phyloP scores from a whole-genome alignment of 37 sponge, comb jelly and placozoan genomes.

The Lycopodina hypogea region DNA sequence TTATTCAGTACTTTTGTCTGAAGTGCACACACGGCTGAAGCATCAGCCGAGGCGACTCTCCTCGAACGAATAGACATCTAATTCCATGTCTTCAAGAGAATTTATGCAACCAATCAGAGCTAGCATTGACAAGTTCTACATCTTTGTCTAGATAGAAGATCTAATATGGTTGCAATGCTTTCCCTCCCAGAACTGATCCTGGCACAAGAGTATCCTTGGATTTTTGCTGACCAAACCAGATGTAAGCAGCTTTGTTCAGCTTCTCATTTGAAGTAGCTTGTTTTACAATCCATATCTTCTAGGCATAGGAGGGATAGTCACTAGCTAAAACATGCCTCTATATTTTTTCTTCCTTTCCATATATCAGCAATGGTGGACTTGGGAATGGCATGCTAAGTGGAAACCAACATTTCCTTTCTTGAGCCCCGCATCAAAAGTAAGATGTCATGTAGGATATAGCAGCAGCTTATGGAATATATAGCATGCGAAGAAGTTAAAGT shows the following conservation, averaged over 20 bases:
- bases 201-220: constrained; percentile 2
- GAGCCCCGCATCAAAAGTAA: too few species aligned
- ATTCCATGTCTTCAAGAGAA: background rate
- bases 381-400: background rate
- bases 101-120: constrained; percentile 7
- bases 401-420: background rate
- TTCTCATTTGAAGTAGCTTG: background rate
- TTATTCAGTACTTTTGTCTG: background rate
- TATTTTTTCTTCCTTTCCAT: background rate
- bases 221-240: background rate
- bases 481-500: too few species aligned
- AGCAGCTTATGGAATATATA: too few species aligned
- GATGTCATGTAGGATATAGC: too few species aligned
- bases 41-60: background rate
- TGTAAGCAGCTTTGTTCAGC: background rate
- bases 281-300: background rate
- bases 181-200: background rate
- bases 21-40: background rate
- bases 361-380: constrained; percentile 14
- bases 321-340: constrained; percentile 7
- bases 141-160: background rate
- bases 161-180: background rate
- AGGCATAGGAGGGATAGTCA: background rate
- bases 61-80: background rate
- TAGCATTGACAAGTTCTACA: background rate